These are phyloP conservation scores for Iselma pallidipennis DNA, from an alignment of 2,888 invertebrate genomes.

Conservation along the genomic window DNA sequence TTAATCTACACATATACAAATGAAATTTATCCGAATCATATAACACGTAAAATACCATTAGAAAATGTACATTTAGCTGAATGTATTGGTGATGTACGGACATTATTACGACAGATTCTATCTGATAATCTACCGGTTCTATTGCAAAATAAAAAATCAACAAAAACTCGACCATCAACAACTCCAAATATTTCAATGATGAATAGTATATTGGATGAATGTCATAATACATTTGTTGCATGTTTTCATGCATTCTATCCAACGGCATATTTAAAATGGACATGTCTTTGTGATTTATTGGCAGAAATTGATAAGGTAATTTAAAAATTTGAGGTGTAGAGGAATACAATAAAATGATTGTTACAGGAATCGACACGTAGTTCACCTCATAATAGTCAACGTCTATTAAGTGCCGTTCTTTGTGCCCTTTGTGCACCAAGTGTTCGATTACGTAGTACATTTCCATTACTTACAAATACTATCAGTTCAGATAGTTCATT, in stretches of 20 bases:
- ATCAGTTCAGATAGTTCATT: constrained; percentile 55
- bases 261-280: constrained; percentile 91
- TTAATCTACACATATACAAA: constrained; percentile 84
- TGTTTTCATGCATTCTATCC: constrained; percentile 98
- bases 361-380: constrained; percentile 50
- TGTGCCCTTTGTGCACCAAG: constrained; percentile 83
- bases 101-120: constrained; percentile 79
- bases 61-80: constrained; percentile 83
- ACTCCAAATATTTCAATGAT: constrained; percentile 65
- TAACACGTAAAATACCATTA: constrained; percentile 55
- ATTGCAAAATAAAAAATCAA: constrained; percentile 50
- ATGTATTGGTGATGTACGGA: constrained; percentile 82
- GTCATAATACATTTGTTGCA: constrained; percentile 85
- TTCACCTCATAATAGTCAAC: constrained; percentile 59
- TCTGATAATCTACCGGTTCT: constrained; percentile 67
- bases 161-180: constrained; percentile 50
- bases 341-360: constrained; percentile 37
- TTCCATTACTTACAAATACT: constrained; percentile 66
- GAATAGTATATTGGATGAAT: constrained; percentile 81
- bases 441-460: constrained; percentile 73
- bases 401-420: constrained; percentile 77
- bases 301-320: constrained; percentile 65
- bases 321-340: not conserved
- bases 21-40: constrained; percentile 82
- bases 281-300: constrained; percentile 83